Percentiles rank a stretch among this genome's conserved stretches.
Conservation (phyloP, 2,888 invertebrate genomes). For the Allygus modestus region DNA sequence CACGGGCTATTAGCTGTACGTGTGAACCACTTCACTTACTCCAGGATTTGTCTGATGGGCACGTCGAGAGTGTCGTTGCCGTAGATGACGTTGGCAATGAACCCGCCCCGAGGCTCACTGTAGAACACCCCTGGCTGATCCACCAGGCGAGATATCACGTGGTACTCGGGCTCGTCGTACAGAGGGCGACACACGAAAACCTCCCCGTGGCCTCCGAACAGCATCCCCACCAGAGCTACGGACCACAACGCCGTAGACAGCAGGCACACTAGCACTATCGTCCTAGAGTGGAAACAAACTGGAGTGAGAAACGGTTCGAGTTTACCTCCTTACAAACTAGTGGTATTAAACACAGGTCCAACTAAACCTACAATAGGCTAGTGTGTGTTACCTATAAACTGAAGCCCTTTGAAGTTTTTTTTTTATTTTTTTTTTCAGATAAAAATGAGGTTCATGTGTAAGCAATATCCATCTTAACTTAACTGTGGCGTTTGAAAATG, state of each 20-base stretch:
- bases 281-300: constrained; percentile 74
- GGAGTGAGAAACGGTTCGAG: too few species aligned
- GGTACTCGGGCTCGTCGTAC: constrained; percentile 82
- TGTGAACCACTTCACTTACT: constrained; percentile 75
- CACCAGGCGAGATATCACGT: constrained; percentile 80
- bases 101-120: constrained; percentile 75
- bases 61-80: constrained; percentile 78
- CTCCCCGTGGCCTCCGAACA: constrained; percentile 82
- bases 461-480: too few species aligned
- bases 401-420: too few species aligned
- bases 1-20: too few species aligned
- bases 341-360: too few species aligned
- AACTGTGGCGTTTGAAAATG: too few species aligned
- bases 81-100: constrained; percentile 77
- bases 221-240: constrained; percentile 78
- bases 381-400: too few species aligned
- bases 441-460: too few species aligned
- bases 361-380: too few species aligned
- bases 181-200: constrained; percentile 85
- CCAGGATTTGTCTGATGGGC: constrained; percentile 77
- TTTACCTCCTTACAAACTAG: too few species aligned
- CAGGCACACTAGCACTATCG: constrained; percentile 78
- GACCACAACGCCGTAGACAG: constrained; percentile 80
- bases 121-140: constrained; percentile 82
- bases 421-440: too few species aligned